phyloP scores from a whole-genome alignment of 2,888 invertebrate species.

The Orchesella flavescens region DNA sequence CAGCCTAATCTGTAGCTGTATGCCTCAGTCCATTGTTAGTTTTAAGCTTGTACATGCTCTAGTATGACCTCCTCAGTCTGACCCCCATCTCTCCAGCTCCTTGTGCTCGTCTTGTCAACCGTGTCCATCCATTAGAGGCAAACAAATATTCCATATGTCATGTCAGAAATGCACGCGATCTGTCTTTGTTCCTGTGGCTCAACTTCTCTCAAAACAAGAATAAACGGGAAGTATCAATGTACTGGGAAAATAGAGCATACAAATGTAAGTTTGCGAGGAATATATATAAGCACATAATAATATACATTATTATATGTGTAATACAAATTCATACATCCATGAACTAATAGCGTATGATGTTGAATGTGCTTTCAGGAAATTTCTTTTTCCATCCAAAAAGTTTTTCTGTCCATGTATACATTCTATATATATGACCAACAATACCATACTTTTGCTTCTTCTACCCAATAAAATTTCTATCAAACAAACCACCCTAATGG shows the following conservation, averaged over 20 bases:
- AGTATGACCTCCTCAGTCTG: slow-evolving; percentile 55
- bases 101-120: slow-evolving; percentile 62
- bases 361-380: background rate
- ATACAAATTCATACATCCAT: background rate
- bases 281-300: background rate
- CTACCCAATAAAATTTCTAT: slow-evolving; percentile 36
- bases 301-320: background rate
- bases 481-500: slow-evolving; percentile 32
- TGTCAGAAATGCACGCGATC: slow-evolving; percentile 64
- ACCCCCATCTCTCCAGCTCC: slow-evolving; percentile 54
- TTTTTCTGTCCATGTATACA: background rate
- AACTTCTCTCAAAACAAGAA: slow-evolving; percentile 55
- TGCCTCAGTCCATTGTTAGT: background rate
- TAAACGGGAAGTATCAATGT: slow-evolving; percentile 41
- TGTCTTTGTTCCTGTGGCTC: slow-evolving; percentile 55
- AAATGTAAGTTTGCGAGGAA: no score
- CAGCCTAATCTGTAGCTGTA: background rate
- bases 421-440: background rate
- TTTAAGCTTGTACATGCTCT: background rate
- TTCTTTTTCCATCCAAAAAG: background rate
- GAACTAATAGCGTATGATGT: background rate
- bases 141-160: slow-evolving; percentile 65
- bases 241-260: background rate
- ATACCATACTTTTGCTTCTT: background rate
- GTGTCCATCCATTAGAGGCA: slow-evolving; percentile 64